phyloP scores from a whole-genome alignment of 2,888 invertebrate species.

The Agrochola circellaris region DNA sequence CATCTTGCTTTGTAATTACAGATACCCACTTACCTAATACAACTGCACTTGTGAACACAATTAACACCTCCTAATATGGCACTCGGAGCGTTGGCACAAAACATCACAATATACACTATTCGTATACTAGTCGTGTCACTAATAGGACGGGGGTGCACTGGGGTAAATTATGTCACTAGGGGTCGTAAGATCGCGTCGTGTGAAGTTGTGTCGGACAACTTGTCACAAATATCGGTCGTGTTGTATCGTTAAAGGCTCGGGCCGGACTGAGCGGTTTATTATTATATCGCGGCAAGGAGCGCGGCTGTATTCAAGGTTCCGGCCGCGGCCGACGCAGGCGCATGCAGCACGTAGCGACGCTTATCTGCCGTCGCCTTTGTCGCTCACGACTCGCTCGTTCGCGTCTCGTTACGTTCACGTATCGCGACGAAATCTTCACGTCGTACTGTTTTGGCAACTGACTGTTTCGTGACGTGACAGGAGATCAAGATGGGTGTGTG shows the following conservation, averaged over 20 bases:
- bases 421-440: conserved; percentile 44
- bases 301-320: conserved; percentile 86
- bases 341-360: conserved; percentile 81
- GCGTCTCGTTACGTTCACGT: conserved; percentile 44
- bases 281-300: conserved; percentile 88
- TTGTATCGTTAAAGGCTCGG: conserved; percentile 86
- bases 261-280: conserved; percentile 89
- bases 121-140: conserved; percentile 83
- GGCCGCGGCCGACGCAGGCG: conserved; percentile 76
- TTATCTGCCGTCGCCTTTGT: conserved; percentile 85
- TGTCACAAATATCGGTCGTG: conserved; percentile 83
- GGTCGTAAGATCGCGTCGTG: conserved; percentile 62
- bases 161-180: conserved; percentile 65
- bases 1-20: conserved; percentile 31
- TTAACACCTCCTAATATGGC: conserved; percentile 82
- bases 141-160: conserved; percentile 60
- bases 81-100: conserved; percentile 85
- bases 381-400: conserved; percentile 75
- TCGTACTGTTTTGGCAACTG: conserved; percentile 31
- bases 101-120: conserved; percentile 88
- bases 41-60: conserved; percentile 75
- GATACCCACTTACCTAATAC: conserved; percentile 78
- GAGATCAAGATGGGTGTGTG: conserved; percentile 15
- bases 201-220: conserved; percentile 64
- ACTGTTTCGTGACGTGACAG: conserved; percentile 34